Evolutionary conservation across 1,140 invertebrate species (phyloP).

Genomic region (Eulimnadia texana): DNA sequence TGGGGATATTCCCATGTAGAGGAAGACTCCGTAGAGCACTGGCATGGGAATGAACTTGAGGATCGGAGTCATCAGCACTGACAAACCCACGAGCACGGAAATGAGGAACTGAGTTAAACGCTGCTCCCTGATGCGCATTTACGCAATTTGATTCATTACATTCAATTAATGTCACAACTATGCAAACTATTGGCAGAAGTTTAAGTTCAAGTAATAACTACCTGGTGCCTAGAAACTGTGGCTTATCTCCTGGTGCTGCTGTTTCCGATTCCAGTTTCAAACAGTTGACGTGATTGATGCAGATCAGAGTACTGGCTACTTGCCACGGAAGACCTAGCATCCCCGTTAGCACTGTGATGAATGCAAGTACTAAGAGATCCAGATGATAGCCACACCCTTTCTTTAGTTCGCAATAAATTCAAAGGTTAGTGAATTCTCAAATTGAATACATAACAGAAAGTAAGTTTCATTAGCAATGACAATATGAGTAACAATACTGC

Average conservation of each 20-base stretch:
- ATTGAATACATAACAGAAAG: too few species aligned
- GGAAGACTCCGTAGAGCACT: conserved; percentile 82
- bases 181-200: too few species aligned
- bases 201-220: too few species aligned
- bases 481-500: too few species aligned
- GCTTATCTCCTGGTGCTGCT: conserved; percentile 93
- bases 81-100: conserved; percentile 88
- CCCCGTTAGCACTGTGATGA: conserved; percentile 27
- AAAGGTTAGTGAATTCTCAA: too few species aligned
- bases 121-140: conserved; percentile 90
- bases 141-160: too few species aligned
- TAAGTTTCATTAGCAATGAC: too few species aligned
- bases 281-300: conserved; percentile 97
- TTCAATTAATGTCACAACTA: too few species aligned
- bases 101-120: conserved; percentile 90
- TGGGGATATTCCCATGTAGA: conserved; percentile 97
- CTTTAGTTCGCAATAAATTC: too few species aligned
- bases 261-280: conserved; percentile 91
- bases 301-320: conserved; percentile 90
- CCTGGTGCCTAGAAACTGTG: conserved; percentile 89
- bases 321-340: conserved; percentile 46
- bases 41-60: conserved; percentile 93
- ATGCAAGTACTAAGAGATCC: conserved; percentile 80
- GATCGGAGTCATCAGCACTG: conserved; percentile 80
- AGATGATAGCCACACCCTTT: conserved; percentile 97